Evolutionary conservation across 2,888 invertebrate genomes (phyloP), one percentile per base, ranked within the genome.

Genomic region (Hirtodrosophila alboralis): DNA sequence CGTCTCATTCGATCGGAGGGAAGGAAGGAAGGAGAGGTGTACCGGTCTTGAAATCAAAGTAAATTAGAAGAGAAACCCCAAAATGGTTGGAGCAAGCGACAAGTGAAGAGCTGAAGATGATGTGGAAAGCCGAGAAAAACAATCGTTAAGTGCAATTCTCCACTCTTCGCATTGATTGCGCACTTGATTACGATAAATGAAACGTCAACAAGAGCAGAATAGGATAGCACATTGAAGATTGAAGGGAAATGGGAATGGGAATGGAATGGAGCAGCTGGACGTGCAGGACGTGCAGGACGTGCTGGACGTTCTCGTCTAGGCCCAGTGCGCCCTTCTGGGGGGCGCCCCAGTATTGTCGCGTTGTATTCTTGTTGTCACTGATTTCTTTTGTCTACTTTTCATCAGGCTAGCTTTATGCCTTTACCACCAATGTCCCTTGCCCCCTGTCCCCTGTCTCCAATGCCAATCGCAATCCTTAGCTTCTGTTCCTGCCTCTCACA

Each of bases 111-210:
- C 23, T 30, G 36, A 26, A 26, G 21, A 10, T 1, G 16, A 38
- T 31, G n/a, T 6, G 9, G 14, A 10, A 26, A 40, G 3, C 1
- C 31, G 18, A 34, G 14, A 28, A 53, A 43, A 44, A 61, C 47
- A 70, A 75, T 48, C 58, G 75, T 69, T 81, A 79, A 80, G 79
- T 80, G 85, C 79, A 80, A 85, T 85, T 78, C 83, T 72, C 69
- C 18, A 8, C 23, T 23, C 6, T 64, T 64, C 85, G 79, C 83
- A 80, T 85, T 80, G 79, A 80, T 80, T 80, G 79, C 79, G 79
- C 83, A 80, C 79, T 80, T 80, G 79, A 80, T 80, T 80, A 85
- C 79, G 85, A 80, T 80, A 80, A 80, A 80, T 80, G 79, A 80
- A 80, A 80, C 79, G 79, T 80, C 79, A 80, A 80, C 79, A 80